Percentiles rank a stretch among this genome's conserved stretches.
Conservation (phyloP, 2,797 vertebrate genomes). For the Sebastes ruberrimus region DNA sequence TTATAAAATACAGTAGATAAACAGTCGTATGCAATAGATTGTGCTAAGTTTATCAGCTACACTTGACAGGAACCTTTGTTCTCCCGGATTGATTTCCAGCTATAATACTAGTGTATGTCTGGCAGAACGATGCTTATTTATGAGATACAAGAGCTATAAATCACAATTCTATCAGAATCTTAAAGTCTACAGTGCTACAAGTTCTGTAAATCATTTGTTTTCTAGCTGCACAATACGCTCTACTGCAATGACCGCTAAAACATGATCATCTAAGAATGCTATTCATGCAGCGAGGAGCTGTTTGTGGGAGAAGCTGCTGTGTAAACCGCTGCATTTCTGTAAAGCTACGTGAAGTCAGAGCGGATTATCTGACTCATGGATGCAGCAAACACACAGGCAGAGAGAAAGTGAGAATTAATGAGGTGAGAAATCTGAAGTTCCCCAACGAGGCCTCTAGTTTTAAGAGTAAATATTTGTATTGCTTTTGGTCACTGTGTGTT, state of each 20-base stretch:
- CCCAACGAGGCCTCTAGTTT: slow-evolving; percentile 11
- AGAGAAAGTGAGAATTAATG: not conserved
- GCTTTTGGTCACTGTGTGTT: slow-evolving; percentile 19
- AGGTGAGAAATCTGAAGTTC: not conserved
- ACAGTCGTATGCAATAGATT: not conserved
- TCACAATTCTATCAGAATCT: slow-evolving; percentile 42
- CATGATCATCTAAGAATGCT: not conserved
- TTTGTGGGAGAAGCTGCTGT: not conserved
- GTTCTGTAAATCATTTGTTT: not conserved
- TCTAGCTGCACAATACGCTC: slow-evolving; percentile 1
- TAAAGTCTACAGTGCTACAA: slow-evolving; percentile 3
- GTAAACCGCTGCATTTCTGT: not conserved
- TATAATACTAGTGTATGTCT: not conserved
- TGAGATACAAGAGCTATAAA: slow-evolving; percentile 9
- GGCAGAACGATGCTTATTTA: not conserved
- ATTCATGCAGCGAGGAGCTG: not conserved
- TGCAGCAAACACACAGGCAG: not conserved
- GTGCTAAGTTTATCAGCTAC: slow-evolving; percentile 3
- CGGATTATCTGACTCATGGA: not conserved
- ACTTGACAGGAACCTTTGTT: not conserved
- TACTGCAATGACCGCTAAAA: slow-evolving; percentile 2
- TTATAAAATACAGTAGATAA: slow-evolving; percentile 52
- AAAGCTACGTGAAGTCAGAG: not conserved
- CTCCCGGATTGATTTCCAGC: not conserved
- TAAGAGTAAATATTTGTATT: slow-evolving; percentile 16